Evolutionary conservation across 2,888 invertebrate species (phyloP).

Genomic region (Ptilodon capucinus): DNA sequence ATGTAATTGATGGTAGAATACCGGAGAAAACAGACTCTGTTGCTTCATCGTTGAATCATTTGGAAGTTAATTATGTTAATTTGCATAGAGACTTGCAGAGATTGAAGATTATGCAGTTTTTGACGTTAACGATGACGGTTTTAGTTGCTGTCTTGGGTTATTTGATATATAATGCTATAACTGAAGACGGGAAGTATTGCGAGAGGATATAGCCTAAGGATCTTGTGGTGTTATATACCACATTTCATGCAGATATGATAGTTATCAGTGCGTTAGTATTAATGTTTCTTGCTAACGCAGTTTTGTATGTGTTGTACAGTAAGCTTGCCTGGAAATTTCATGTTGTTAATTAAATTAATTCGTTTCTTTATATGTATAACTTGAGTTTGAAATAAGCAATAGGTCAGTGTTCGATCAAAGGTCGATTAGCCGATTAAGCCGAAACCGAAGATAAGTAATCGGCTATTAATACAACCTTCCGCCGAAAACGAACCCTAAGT

Average conservation of each 20-base stretch:
- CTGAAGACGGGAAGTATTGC: constrained; percentile 55
- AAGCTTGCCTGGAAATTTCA: constrained; percentile 42
- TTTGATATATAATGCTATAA: constrained; percentile 55
- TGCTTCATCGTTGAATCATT: constrained; percentile 83
- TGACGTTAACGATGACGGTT: constrained; percentile 56
- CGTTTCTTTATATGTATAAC: too few relatives aligned
- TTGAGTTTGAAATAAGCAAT: too few relatives aligned
- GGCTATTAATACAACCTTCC: too few relatives aligned
- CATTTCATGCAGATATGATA: constrained; percentile 39
- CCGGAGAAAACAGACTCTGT: constrained; percentile 90
- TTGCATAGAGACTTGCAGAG: constrained; percentile 56
- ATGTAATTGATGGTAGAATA: constrained; percentile 39
- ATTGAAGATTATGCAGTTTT: constrained; percentile 59
- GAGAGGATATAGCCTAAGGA: constrained; percentile 65
- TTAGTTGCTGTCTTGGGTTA: constrained; percentile 58
- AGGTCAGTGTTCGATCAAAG: too few relatives aligned
- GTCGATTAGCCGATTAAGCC: too few relatives aligned
- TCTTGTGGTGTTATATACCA: constrained; percentile 60
- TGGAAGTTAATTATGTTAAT: constrained; percentile 60
- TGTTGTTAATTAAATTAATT: constrained; percentile 29
- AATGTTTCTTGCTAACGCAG: constrained; percentile 42
- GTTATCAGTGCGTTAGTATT: constrained; percentile 36
- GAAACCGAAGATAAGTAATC: too few relatives aligned
- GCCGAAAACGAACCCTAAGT: too few relatives aligned
- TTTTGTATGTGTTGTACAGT: constrained; percentile 43